Evolutionary conservation across 2,113 vertebrate genomes (phyloP).

Genomic region (Leuciscus idus): DNA sequence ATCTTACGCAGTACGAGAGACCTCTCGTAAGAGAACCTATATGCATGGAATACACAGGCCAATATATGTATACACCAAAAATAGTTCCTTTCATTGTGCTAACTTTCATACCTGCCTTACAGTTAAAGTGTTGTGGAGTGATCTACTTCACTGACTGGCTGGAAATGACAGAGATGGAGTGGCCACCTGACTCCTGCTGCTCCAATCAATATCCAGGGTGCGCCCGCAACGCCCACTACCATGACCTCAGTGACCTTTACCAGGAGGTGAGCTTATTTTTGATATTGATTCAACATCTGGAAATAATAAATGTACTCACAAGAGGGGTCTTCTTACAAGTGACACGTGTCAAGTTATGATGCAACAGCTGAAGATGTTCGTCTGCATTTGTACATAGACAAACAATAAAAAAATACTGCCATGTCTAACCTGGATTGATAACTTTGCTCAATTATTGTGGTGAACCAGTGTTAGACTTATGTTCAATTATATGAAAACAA

Average conservation of each 20-base stretch:
- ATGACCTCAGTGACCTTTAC: slow-evolving; percentile 94
- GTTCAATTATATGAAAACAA: not conserved
- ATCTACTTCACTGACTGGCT: slow-evolving; percentile 99
- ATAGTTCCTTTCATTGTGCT: too few relatives aligned
- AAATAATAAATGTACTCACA: not conserved
- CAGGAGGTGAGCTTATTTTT: slow-evolving; percentile 84
- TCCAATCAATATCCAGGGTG: slow-evolving; percentile 93
- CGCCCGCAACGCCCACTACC: slow-evolving; percentile 88
- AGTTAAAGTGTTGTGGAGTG: slow-evolving; percentile 98
- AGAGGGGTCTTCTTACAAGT: not conserved
- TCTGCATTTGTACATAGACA: not conserved
- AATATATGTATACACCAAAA: not conserved
- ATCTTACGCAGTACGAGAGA: too few relatives aligned
- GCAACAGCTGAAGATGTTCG: not conserved
- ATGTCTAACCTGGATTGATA: not conserved
- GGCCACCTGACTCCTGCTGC: slow-evolving; percentile 98
- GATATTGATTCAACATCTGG: not conserved
- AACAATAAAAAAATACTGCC: not conserved
- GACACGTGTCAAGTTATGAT: not conserved
- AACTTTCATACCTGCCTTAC: slow-evolving; percentile 29
- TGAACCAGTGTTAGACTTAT: not conserved
- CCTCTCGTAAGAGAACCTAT: too few relatives aligned
- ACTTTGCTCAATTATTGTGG: not conserved
- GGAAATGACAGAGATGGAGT: slow-evolving; percentile 99
- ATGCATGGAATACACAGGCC: not conserved